These are phyloP conservation scores for Nymphalis io DNA, from an alignment of 1,140 invertebrate species.

Conservation along the genomic window DNA sequence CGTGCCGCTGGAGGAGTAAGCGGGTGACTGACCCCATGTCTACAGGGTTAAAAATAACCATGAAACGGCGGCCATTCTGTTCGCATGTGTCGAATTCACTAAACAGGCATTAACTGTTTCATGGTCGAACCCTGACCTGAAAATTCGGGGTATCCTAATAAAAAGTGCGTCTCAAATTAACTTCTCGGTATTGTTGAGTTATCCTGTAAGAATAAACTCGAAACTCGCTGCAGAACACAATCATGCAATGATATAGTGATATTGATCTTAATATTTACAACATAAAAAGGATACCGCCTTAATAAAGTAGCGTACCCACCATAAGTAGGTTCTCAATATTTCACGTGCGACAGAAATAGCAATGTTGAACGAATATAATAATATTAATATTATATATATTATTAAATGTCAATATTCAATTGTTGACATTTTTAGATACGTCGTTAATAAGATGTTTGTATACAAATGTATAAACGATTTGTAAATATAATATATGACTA, in stretches of 20 bases:
- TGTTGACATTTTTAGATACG: conserved; percentile 17
- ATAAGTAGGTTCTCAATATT: too few relatives aligned
- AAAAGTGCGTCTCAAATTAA: conserved; percentile 20
- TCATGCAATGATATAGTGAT: too few relatives aligned
- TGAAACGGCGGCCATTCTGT: conserved; percentile 73
- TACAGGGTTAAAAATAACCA: conserved; percentile 79
- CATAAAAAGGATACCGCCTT: too few relatives aligned
- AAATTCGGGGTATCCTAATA: conserved; percentile 58
- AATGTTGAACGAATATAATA: too few relatives aligned
- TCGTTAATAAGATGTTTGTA: conserved; percentile 28
- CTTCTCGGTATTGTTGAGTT: not conserved
- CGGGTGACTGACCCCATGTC: conserved; percentile 75
- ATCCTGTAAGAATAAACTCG: not conserved
- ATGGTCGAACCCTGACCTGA: conserved; percentile 77
- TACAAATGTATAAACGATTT: conserved; percentile 23
- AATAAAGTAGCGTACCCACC: too few relatives aligned
- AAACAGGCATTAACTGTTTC: conserved; percentile 79
- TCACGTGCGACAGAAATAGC: too few relatives aligned
- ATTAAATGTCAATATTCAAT: not conserved
- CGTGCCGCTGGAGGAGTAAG: conserved; percentile 60
- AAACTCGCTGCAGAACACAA: too few relatives aligned
- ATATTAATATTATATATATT: too few relatives aligned
- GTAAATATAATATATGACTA: conserved; percentile 21
- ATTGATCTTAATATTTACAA: too few relatives aligned
- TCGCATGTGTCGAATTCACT: conserved; percentile 79